Conservation (phyloP, 2,113 vertebrate species). For the Notechis scutatus region DNA sequence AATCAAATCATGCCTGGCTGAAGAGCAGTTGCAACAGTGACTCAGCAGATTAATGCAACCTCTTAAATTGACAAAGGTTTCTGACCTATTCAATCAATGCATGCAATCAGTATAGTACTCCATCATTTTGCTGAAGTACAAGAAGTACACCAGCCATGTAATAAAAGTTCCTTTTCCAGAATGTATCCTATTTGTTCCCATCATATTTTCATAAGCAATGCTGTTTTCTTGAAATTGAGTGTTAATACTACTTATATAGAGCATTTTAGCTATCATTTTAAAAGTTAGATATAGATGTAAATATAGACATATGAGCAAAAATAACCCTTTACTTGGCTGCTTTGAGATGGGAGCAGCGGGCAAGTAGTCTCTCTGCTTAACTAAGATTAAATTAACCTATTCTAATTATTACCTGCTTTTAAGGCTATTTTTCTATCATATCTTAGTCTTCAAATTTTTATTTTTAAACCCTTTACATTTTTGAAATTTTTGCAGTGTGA, state of each 20-base stretch:
- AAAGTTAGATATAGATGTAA: accelerated
- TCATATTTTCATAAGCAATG: not conserved
- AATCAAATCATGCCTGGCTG: constrained; percentile 47
- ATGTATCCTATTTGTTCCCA: not conserved
- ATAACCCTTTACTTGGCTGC: too few species aligned
- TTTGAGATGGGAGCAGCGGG: too few species aligned
- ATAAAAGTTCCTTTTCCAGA: not conserved
- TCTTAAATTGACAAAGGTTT: constrained; percentile 27
- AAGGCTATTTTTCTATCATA: too few species aligned
- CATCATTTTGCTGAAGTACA: not conserved
- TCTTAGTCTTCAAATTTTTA: too few species aligned
- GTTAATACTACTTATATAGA: not conserved
- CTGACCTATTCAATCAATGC: constrained; percentile 11
- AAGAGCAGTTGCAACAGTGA: constrained; percentile 51
- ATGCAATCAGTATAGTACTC: not conserved
- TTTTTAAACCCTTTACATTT: too few species aligned
- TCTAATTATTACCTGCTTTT: too few species aligned
- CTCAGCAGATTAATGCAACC: constrained; percentile 46
- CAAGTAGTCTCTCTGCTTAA: too few species aligned
- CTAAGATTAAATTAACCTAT: too few species aligned
- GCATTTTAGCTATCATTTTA: not conserved
- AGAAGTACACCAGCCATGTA: accelerated
- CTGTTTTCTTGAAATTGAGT: not conserved
- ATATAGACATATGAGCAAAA: not conserved
- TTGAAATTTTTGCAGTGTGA: too few species aligned